These are phyloP conservation scores for Drosophila tristis DNA, from an alignment of 1,140 invertebrate genomes.

Conservation along the genomic window DNA sequence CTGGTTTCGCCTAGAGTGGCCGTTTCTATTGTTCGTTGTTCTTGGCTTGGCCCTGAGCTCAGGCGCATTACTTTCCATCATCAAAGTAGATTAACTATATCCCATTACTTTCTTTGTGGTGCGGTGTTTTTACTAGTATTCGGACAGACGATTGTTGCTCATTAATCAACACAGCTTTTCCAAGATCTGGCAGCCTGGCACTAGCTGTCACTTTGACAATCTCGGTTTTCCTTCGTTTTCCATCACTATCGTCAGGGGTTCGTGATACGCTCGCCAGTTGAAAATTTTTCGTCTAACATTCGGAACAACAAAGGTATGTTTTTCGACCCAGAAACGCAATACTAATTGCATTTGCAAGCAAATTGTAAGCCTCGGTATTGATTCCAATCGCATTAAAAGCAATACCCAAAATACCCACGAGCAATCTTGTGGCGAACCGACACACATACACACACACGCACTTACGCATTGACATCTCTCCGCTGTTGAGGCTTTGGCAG, in stretches of 20 bases:
- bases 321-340: constrained; percentile 40
- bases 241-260: constrained; percentile 49
- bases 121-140: too few species aligned
- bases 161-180: constrained; percentile 3
- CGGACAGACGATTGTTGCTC: too few species aligned
- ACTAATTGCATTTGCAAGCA: constrained; percentile 38
- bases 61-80: constrained; percentile 65
- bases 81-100: constrained; percentile 16
- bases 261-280: constrained; percentile 51
- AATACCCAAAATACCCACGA: constrained; percentile 33
- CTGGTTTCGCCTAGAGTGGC: constrained; percentile 28
- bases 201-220: constrained; percentile 57
- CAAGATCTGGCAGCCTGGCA: constrained; percentile 38
- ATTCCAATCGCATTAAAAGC: constrained; percentile 53
- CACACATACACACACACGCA: constrained; percentile 26
- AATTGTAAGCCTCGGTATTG: constrained; percentile 61
- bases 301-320: constrained; percentile 78
- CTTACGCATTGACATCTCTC: constrained; percentile 47
- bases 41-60: constrained; percentile 64
- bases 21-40: constrained; percentile 46
- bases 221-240: constrained; percentile 34
- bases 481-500: constrained; percentile 61
- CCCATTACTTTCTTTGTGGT: too few species aligned
- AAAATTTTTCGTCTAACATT: constrained; percentile 76
- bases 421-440: constrained; percentile 9